A percentile compares a stretch with the other conserved stretches of the same genome.
Conservation (phyloP, 1,140 invertebrate species). For the Chironomus striatipennis region DNA sequence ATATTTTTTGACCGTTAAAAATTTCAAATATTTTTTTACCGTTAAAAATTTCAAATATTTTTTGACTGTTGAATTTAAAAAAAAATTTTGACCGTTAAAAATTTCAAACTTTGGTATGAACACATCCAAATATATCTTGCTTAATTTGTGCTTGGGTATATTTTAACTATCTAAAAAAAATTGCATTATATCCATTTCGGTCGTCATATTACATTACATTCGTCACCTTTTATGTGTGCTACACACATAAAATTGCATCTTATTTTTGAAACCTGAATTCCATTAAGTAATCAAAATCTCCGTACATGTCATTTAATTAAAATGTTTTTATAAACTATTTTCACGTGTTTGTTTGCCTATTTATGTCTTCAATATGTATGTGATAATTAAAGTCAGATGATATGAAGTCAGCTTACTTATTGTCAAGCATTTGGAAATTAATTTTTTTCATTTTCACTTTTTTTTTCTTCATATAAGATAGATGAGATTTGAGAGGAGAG, state of each 20-base stretch:
- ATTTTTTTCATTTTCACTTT: neutral
- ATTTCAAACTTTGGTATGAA: no score
- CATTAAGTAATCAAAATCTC: neutral
- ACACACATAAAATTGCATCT: neutral
- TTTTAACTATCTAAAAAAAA: constrained; percentile 3
- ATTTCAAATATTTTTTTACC: no score
- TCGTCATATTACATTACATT: neutral
- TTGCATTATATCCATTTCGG: neutral
- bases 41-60: no score
- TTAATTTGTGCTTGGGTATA: neutral
- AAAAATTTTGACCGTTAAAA: no score
- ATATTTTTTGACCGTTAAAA: no score
- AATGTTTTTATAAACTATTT: no score
- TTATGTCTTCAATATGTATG: neutral
- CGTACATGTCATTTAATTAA: neutral
- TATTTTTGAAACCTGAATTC: constrained; percentile 4
- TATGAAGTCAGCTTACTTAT: neutral
- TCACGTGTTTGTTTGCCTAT: no score
- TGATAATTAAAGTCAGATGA: neutral
- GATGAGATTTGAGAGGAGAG: constrained; percentile 11
- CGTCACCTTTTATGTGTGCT: neutral
- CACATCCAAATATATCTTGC: no score
- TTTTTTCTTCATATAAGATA: neutral
- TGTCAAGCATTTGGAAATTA: constrained; percentile 6
- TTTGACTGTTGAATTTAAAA: no score